Conservation (phyloP, 2,888 invertebrate genomes). For the Sinopyrophorus schimmeli region DNA sequence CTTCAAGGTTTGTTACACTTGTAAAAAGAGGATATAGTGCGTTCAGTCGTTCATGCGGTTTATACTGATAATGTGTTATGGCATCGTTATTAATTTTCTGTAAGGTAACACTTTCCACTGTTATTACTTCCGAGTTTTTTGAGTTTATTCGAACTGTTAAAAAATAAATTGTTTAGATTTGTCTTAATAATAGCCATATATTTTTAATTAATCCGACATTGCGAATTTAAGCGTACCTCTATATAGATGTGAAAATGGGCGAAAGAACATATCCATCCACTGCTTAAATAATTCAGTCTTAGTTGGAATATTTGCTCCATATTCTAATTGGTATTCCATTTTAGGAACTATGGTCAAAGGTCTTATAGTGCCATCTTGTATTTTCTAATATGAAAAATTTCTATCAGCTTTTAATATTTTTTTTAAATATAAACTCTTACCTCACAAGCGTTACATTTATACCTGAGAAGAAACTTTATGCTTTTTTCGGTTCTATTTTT, state of each 20-base stretch:
- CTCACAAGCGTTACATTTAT: conserved; percentile 48
- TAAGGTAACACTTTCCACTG: conserved; percentile 43
- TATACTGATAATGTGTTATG: conserved; percentile 41
- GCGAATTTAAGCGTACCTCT: no score
- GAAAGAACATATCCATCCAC: conserved; percentile 47
- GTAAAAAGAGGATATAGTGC: conserved; percentile 44
- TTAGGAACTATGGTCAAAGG: conserved; percentile 46
- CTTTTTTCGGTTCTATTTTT: conserved; percentile 42
- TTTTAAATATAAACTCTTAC: no score
- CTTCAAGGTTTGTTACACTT: conserved; percentile 35
- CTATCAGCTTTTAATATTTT: no score
- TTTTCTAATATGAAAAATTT: conserved; percentile 17
- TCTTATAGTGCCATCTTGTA: conserved; percentile 33
- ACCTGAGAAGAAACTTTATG: conserved; percentile 46
- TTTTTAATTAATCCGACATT: no score
- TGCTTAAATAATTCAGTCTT: conserved; percentile 45
- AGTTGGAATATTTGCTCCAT: conserved; percentile 44
- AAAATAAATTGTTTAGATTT: background rate
- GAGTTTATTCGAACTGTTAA: conserved; percentile 42
- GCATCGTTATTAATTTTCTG: conserved; percentile 46
- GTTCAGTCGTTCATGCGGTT: conserved; percentile 43
- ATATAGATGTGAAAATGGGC: conserved; percentile 46
- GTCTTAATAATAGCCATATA: no score
- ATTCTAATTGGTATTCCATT: conserved; percentile 47
- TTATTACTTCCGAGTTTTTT: conserved; percentile 40